phyloP scores from a whole-genome alignment of 92 coral and sea anemone genomes.

The Paramuricea clavata region DNA sequence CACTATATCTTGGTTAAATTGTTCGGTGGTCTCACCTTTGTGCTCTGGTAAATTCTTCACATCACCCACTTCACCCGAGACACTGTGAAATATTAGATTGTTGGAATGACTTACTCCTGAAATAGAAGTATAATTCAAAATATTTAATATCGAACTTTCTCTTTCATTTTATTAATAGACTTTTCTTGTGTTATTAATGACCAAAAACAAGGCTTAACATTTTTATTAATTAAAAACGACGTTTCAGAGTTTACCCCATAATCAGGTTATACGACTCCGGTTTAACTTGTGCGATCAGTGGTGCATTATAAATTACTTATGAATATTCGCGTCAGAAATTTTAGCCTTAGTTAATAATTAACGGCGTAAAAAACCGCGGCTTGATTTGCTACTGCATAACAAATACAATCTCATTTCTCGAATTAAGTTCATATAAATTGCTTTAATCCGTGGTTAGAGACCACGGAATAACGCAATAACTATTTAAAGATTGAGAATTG shows the following conservation, averaged over 20 bases:
- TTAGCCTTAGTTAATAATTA: slow-evolving; percentile 13
- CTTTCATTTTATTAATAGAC: no score
- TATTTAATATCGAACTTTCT: no score
- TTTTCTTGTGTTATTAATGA: no score
- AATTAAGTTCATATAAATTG: slow-evolving; percentile 15
- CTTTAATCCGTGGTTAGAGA: background rate
- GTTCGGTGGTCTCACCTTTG: no score
- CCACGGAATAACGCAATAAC: slow-evolving; percentile 36
- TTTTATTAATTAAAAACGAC: no score
- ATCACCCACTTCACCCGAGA: slow-evolving; percentile 45
- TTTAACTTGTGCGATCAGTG: background rate
- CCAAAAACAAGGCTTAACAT: no score
- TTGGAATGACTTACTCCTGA: slow-evolving; percentile 1
- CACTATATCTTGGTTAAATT: no score
- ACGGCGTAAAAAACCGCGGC: background rate
- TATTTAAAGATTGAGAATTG: slow-evolving; percentile 37
- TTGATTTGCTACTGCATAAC: slow-evolving; percentile 22
- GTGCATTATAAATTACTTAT: background rate
- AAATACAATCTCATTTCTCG: slow-evolving; percentile 32
- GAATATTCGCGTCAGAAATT: background rate
- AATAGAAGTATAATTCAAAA: background rate
- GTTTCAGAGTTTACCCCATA: no score
- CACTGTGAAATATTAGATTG: slow-evolving; percentile 21
- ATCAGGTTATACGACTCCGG: background rate
- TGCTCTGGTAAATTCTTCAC: slow-evolving; percentile 35